Evolutionary conservation across 1,140 invertebrate genomes (phyloP).

Genomic region (Drosophila bifasciata): DNA sequence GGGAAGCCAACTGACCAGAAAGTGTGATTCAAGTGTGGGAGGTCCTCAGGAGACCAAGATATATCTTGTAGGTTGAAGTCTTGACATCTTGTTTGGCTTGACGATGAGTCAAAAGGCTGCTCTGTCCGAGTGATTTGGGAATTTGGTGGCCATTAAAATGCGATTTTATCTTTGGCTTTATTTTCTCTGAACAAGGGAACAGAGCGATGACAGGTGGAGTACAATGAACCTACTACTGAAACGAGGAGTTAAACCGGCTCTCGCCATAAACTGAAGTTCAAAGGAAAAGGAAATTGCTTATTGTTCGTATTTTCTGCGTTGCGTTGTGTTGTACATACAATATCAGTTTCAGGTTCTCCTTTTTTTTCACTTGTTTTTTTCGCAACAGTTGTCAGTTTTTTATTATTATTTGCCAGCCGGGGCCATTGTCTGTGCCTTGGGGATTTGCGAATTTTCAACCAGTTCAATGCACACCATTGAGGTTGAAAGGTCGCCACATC

Average conservation of each 20-base stretch:
- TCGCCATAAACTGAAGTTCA: constrained; percentile 18
- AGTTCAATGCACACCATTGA: constrained; percentile 62
- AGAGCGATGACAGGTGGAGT: constrained; percentile 39
- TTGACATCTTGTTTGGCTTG: constrained; percentile 19
- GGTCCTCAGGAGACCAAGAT: no score
- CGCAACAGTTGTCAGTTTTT: constrained; percentile 5
- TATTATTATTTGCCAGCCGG: constrained; percentile 7
- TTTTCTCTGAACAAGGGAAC: neutral
- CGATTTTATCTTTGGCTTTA: constrained; percentile 7
- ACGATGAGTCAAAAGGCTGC: neutral
- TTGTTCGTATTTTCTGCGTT: constrained; percentile 6
- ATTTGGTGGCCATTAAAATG: constrained; percentile 46
- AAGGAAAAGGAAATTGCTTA: constrained; percentile 70
- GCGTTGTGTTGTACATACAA: neutral
- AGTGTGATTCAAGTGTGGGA: no score
- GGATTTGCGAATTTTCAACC: constrained; percentile 26
- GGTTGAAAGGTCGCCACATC: constrained; percentile 31
- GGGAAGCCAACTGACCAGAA: no score
- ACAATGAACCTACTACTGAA: constrained; percentile 49
- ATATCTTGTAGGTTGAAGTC: no score
- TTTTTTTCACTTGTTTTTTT: constrained; percentile 25
- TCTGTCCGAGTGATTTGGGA: constrained; percentile 3
- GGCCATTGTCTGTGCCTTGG: constrained; percentile 26
- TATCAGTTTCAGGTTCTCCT: constrained; percentile 45
- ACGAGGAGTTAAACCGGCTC: neutral